A percentile compares a stretch with the other conserved stretches of the same genome.
phyloP scores from a whole-genome alignment of 2,797 vertebrate species.

The Thripadectes ignobilis region DNA sequence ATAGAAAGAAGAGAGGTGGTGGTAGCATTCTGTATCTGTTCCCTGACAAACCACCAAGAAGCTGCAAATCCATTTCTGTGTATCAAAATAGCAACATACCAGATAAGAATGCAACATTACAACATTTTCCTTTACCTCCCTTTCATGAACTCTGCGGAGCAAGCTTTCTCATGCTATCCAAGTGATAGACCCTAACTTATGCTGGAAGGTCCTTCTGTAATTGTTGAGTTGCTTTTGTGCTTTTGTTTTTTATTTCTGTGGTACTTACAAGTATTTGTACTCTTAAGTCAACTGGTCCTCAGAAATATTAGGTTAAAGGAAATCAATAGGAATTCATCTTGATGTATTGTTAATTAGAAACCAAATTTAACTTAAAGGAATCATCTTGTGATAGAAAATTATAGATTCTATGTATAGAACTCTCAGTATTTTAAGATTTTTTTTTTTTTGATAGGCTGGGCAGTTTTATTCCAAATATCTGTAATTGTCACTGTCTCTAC shows the following conservation, averaged over 20 bases:
- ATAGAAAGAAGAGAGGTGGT: neutral
- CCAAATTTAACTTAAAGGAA: neutral
- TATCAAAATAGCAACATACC: neutral
- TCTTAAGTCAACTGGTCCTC: neutral
- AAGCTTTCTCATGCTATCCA: neutral
- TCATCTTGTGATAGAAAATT: neutral
- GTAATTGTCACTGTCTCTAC: neutral
- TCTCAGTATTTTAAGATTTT: neutral
- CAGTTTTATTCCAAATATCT: neutral
- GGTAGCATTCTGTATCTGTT: neutral
- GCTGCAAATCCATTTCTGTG: neutral
- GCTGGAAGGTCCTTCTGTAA: neutral
- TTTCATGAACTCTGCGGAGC: neutral
- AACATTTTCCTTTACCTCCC: neutral
- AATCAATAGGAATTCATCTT: neutral
- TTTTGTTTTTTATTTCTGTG: neutral
- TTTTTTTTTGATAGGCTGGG: neutral
- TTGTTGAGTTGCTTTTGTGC: neutral
- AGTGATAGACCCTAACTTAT: neutral
- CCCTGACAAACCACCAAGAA: neutral
- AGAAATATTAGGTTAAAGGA: neutral
- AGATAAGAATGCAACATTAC: neutral
- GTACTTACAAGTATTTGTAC: neutral
- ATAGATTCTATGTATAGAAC: neutral
- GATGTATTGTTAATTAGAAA: neutral